These are phyloP conservation scores for Eugnorisma glareosa DNA, from an alignment of 2,888 invertebrate species.

Conservation along the genomic window DNA sequence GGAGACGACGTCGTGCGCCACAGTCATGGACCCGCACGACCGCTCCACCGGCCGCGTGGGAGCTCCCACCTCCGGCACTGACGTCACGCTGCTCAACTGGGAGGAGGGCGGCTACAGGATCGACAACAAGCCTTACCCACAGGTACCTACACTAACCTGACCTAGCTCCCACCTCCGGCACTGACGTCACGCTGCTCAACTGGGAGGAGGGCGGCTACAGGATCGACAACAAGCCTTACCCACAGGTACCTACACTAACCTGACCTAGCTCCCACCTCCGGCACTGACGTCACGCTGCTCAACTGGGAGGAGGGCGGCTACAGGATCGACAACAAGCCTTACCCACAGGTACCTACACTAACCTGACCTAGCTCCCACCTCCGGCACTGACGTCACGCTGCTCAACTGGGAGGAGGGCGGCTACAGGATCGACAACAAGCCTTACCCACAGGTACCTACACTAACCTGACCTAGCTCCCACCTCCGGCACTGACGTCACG, in stretches of 20 bases:
- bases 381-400: constrained; percentile 95
- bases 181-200: constrained; percentile 95
- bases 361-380: constrained; percentile 95
- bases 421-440: constrained; percentile 93
- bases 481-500: no score
- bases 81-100: constrained; percentile 97
- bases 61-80: constrained; percentile 95
- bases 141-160: no score
- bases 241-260: no score
- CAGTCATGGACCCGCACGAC: constrained; percentile 94
- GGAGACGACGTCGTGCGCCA: constrained; percentile 98
- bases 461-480: no score
- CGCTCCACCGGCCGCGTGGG: constrained; percentile 95
- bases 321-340: constrained; percentile 93
- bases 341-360: constrained; percentile 92
- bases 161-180: constrained; percentile 95
- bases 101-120: constrained; percentile 93
- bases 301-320: constrained; percentile 95
- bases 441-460: constrained; percentile 92
- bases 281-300: constrained; percentile 94
- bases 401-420: constrained; percentile 95
- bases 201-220: constrained; percentile 95
- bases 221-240: constrained; percentile 92
- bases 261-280: constrained; percentile 95
- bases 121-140: constrained; percentile 91